Evolutionary conservation across 2,113 vertebrate genomes (phyloP).

Genomic region (Xyrauchen texanus): DNA sequence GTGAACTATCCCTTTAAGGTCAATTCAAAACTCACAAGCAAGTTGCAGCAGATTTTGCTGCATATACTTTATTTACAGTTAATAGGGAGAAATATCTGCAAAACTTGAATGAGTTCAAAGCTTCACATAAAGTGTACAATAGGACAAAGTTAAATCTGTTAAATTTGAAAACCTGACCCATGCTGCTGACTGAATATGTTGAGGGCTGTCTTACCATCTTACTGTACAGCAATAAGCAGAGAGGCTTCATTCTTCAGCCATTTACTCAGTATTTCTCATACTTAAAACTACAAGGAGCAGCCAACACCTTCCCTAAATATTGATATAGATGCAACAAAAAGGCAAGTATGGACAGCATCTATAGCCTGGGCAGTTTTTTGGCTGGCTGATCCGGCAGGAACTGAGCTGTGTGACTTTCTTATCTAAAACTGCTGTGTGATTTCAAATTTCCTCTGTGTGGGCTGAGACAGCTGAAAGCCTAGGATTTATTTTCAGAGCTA

Average conservation of each 20-base stretch:
- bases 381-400: slow-evolving; percentile 59
- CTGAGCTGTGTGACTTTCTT: slow-evolving; percentile 55
- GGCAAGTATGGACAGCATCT: slow-evolving; percentile 58
- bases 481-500: slow-evolving; percentile 53
- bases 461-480: slow-evolving; percentile 49
- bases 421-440: slow-evolving; percentile 64
- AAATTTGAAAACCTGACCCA: slow-evolving; percentile 37
- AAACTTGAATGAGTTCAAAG: too few relatives aligned
- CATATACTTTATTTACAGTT: too few relatives aligned
- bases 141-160: not conserved
- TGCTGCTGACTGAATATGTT: slow-evolving; percentile 32
- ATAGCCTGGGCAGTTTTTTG: slow-evolving; percentile 50
- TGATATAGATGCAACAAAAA: slow-evolving; percentile 52
- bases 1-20: too few relatives aligned
- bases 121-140: too few relatives aligned
- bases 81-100: too few relatives aligned
- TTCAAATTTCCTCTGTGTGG: slow-evolving; percentile 56
- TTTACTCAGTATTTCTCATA: slow-evolving; percentile 36
- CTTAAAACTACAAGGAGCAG: slow-evolving; percentile 50
- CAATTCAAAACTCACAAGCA: too few relatives aligned
- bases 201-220: slow-evolving; percentile 10
- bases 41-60: too few relatives aligned
- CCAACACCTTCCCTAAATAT: slow-evolving; percentile 54
- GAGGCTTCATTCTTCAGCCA: slow-evolving; percentile 14
- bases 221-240: slow-evolving; percentile 27